phyloP scores from a whole-genome alignment of 2,113 vertebrate genomes.

The Triplophysa dalaica region DNA sequence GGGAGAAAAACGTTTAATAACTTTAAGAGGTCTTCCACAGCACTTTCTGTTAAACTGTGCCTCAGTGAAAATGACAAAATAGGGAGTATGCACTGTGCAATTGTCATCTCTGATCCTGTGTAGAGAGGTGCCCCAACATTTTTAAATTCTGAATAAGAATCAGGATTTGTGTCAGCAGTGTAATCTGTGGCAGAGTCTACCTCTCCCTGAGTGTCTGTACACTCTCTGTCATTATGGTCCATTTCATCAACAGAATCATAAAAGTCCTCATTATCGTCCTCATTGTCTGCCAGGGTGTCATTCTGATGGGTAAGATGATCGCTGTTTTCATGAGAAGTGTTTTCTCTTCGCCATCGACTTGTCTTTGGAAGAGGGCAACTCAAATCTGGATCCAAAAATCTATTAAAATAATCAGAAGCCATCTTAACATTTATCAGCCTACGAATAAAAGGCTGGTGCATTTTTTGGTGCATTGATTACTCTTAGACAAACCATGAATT shows the following conservation, averaged over 20 bases:
- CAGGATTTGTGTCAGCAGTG: neutral
- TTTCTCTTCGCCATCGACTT: neutral
- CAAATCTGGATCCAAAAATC: constrained; percentile 4
- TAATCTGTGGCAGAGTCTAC: neutral
- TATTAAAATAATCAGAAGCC: neutral
- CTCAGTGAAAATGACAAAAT: neutral
- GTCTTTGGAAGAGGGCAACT: neutral
- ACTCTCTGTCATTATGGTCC: neutral
- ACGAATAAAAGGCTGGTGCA: too few relatives aligned
- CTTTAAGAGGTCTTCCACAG: neutral
- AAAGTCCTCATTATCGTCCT: too few relatives aligned
- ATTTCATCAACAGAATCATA: neutral
- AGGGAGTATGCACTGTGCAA: neutral
- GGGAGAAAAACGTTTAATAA: neutral
- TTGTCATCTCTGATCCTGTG: neutral
- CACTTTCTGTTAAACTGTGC: neutral
- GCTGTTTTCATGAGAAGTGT: neutral
- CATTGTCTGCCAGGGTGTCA: too few relatives aligned
- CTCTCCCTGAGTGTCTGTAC: neutral
- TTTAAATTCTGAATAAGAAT: neutral
- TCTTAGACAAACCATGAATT: too few relatives aligned
- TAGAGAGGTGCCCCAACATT: neutral
- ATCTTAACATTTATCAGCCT: neutral
- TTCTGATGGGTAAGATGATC: neutral
- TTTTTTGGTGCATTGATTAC: too few relatives aligned